Evolutionary conservation across 2,113 vertebrate genomes (phyloP), one percentile per base, ranked within the genome.

Genomic region (Hoplias malabaricus): DNA sequence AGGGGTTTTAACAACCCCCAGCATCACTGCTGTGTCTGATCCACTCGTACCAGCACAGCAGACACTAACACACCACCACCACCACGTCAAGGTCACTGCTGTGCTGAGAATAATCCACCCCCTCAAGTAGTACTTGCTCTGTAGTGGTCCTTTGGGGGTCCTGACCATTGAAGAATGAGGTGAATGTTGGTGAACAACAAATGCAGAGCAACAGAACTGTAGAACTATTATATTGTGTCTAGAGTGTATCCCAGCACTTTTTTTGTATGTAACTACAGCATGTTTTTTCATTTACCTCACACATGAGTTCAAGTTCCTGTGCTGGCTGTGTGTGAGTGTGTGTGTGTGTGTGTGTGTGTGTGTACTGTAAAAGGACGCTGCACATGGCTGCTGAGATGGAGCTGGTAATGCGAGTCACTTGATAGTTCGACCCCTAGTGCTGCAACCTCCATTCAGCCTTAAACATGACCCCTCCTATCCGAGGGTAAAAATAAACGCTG

Each of bases 371-470:
- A 61, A 54, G 25, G 59, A 56, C 21, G 42, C 53, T 50, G 57
- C 11, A 36, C 34, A 40, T 29, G 29, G 25, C 54, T 11, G 0
- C 21, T 66, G 66, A 42, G 46, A 76, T 71, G 50, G 67, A 21
- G 43, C 34, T 61, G 19, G 73, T 71, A 80, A 80, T 80, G 42
- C 23, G 63, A 78, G 69, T 68, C 36, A 69, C 9, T 74, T 78
- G 50, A 69, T 48, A 73, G 38, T 80, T 61, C 74, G 69, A 82
- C 69, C 75, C 38, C 14, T 27, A 62, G 38, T 19, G 63, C 53
- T 46, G 48, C 21, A 57, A 11, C 19, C 70, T 50, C 68, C 27
- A 76, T 73, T 68, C 43, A 72, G 40, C 25, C 34, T 38, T 79
- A 50, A 71, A 71, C 50, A 54, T 61, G 42, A 42, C 25, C 36